Evolutionary conservation across 1,140 invertebrate species (phyloP).

Genomic region (Littorina saxatilis): DNA sequence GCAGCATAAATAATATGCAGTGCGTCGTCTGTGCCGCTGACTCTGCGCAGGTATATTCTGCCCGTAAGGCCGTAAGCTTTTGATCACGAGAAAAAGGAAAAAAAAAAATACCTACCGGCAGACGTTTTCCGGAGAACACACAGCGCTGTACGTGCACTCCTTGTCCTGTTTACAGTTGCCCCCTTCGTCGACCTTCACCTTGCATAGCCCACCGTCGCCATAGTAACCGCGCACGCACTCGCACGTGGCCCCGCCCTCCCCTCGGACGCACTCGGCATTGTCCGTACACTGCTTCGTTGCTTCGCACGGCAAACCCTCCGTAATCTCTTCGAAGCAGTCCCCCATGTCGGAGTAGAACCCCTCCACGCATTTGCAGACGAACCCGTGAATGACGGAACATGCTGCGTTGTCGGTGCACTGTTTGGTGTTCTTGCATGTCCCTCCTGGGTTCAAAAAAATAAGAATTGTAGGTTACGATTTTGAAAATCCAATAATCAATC

Average conservation of each 20-base stretch:
- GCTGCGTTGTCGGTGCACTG: slow-evolving; percentile 41
- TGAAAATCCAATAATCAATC: too few species aligned
- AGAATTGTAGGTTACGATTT: too few species aligned
- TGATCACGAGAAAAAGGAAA: too few species aligned
- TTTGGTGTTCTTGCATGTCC: slow-evolving; percentile 25
- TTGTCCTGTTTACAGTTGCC: slow-evolving; percentile 8
- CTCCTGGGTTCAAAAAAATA: too few species aligned
- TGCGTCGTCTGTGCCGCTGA: too few species aligned
- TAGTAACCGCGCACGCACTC: slow-evolving; percentile 41
- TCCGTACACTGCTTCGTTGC: slow-evolving; percentile 36
- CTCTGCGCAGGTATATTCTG: too few species aligned
- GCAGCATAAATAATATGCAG: too few species aligned
- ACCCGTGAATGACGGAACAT: slow-evolving; percentile 24
- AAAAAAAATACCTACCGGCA: slow-evolving; percentile 4
- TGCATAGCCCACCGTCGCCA: slow-evolving; percentile 30
- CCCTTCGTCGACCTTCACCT: slow-evolving; percentile 18
- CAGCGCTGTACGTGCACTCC: slow-evolving; percentile 38
- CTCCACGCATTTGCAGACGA: slow-evolving; percentile 38
- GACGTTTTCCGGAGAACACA: slow-evolving; percentile 13
- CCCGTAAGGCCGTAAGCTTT: too few species aligned
- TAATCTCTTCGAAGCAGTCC: slow-evolving; percentile 37
- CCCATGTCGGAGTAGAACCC: slow-evolving; percentile 39
- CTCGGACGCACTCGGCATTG: slow-evolving; percentile 24
- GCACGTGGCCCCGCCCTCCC: slow-evolving; percentile 10
- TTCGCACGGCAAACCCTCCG: slow-evolving; percentile 32